Percentiles rank a stretch among this genome's conserved stretches.
Conservation (phyloP, 2,797 vertebrate species). For the Allobates femoralis region DNA sequence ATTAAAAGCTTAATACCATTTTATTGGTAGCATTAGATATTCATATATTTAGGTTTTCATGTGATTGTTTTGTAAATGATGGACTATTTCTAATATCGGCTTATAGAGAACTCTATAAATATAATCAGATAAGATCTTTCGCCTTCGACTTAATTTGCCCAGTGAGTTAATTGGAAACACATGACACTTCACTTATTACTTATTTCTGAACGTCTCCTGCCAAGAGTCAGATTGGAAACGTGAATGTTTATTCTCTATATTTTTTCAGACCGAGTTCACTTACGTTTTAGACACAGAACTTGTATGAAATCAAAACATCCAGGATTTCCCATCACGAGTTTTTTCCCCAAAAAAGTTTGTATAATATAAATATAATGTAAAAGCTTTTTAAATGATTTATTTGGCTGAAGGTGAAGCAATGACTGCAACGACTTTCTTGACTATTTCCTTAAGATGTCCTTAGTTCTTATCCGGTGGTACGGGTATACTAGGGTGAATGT, state of each 20-base stretch:
- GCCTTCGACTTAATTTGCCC: not conserved
- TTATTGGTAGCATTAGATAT: too few species aligned
- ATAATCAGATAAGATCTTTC: not conserved
- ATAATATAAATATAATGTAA: not conserved
- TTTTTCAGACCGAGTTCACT: not conserved
- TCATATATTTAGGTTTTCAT: not conserved
- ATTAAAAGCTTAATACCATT: too few species aligned
- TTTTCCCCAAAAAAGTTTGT: not conserved
- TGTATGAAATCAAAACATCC: not conserved
- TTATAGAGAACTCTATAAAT: too few species aligned
- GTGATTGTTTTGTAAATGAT: not conserved
- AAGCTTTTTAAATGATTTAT: not conserved
- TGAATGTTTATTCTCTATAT: not conserved
- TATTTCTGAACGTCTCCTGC: not conserved
- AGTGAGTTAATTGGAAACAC: not conserved
- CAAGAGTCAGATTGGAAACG: not conserved
- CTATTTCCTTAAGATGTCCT: not conserved
- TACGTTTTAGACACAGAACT: not conserved
- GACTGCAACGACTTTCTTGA: not conserved
- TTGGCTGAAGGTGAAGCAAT: not conserved
- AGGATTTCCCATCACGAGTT: not conserved
- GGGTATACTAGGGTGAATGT: too few species aligned
- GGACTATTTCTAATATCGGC: not conserved
- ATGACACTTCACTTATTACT: conserved; percentile 5
- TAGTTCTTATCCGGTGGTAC: not conserved